Evolutionary conservation across 2,797 vertebrate genomes (phyloP), one percentile per base, ranked within the genome.

Genomic region (Eleutherodactylus coqui): DNA sequence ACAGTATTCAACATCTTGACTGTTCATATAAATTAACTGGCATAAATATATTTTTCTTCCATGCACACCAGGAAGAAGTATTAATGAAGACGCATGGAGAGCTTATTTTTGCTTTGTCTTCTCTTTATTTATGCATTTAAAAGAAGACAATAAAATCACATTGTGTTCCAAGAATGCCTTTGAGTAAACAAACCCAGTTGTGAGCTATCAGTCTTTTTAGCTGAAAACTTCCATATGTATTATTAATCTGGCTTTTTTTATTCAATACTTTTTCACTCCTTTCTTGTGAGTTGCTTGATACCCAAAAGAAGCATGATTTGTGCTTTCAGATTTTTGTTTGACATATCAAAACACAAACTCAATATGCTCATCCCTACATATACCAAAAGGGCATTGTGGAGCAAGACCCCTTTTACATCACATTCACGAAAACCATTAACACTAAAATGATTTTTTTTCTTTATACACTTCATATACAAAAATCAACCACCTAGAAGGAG

Each of bases 71-170:
- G 60, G 27, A 62, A 11, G 60, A 29, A 62, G 11, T 13, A 32
- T 62, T 62, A 62, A 62, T 62, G 60, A 62, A 62, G 60, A 62
- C 14, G 13, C 29, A 62, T 32, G 13, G 60, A 62, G 55, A 58
- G 27, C 32, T 62, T 62, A 62, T 29, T 62, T 62, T 62, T 32
- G 27, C 27, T 29, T 32, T 62, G 27, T 62, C 60, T 62, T 60
- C 55, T 0, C 9, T 32, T 62, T 62, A 29, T 62, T 29, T 62
- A 32, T 62, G 29, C 27, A 32, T 62, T 62, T 29, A 14, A 32
- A 32, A 62, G 10, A 62, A 62, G 55, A 62, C 60, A 32, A 62
- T 62, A 62, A 62, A 62, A 62, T 62, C 60, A 32, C 29, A 62
- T 62, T 29, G 60, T 62, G 60, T 32, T 62, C 60, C 27, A 17